Evolutionary conservation across 2,888 invertebrate genomes (phyloP).

Genomic region (Platycheirus albimanus): DNA sequence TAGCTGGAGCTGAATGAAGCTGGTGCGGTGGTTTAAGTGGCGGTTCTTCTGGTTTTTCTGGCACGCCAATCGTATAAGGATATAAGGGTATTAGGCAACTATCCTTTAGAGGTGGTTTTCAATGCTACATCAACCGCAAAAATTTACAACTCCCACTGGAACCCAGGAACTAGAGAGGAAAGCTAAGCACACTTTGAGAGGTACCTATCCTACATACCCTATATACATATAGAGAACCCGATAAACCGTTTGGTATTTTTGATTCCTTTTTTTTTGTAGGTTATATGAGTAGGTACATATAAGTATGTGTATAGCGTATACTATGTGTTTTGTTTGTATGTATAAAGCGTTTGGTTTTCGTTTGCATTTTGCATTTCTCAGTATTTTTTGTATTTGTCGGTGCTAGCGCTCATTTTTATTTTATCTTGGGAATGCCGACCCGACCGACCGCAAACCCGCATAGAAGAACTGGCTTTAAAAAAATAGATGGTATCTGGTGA

Average conservation of each 20-base stretch:
- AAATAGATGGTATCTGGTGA: constrained; percentile 31
- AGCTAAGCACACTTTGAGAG: constrained; percentile 67
- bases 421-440: constrained; percentile 34
- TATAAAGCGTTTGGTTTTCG: neutral
- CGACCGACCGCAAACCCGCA: neutral
- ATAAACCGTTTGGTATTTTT: constrained; percentile 69
- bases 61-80: constrained; percentile 32
- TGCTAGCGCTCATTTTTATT: constrained; percentile 31
- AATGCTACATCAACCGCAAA: constrained; percentile 73
- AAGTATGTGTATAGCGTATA: too few relatives aligned
- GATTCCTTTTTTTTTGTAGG: constrained; percentile 65
- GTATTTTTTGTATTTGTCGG: constrained; percentile 8
- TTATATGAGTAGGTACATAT: constrained; percentile 1
- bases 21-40: constrained; percentile 44
- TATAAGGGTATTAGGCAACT: constrained; percentile 67
- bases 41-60: constrained; percentile 25
- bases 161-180: too few relatives aligned
- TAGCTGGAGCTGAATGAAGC: neutral
- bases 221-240: constrained; percentile 38
- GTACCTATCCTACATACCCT: constrained; percentile 1
- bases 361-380: too few relatives aligned
- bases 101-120: constrained; percentile 70
- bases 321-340: too few relatives aligned
- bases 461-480: neutral
- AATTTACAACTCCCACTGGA: constrained; percentile 72